These are phyloP conservation scores for Xerus rutilus DNA, from an alignment of 2,797 vertebrate species.

Conservation along the genomic window DNA sequence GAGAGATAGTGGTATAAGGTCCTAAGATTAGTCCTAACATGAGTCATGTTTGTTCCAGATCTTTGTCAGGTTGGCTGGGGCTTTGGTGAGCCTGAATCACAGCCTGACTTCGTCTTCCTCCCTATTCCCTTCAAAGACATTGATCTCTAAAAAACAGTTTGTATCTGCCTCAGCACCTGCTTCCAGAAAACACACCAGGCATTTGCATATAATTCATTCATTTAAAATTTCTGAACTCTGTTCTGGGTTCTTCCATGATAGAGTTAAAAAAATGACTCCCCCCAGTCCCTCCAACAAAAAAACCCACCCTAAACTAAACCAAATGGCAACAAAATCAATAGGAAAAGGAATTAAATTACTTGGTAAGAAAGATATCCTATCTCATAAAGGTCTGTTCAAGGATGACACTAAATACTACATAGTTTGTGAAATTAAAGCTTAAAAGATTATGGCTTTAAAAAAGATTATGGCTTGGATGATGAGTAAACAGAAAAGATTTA, in stretches of 20 bases:
- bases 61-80: background rate
- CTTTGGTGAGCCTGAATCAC: background rate
- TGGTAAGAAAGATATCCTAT: conserved; percentile 42
- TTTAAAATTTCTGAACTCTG: conserved; percentile 26
- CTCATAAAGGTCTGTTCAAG: conserved; percentile 75
- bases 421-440: conserved; percentile 87
- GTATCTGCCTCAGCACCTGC: background rate
- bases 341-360: conserved; percentile 52
- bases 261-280: background rate
- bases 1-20: background rate
- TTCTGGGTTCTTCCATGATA: background rate
- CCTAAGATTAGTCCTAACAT: background rate
- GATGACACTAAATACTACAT: conserved; percentile 79
- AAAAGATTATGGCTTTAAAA: conserved; percentile 85
- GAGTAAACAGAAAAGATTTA: conserved; percentile 79
- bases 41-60: background rate
- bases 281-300: too few relatives aligned
- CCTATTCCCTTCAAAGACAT: background rate
- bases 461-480: conserved; percentile 84
- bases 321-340: conserved; percentile 48
- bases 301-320: background rate
- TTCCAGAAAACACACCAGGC: background rate
- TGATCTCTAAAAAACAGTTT: background rate
- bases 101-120: background rate
- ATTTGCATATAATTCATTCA: background rate